These are phyloP conservation scores for Gnathonemus echidnorhynchus DNA, from an alignment of 2,113 vertebrate genomes.

Conservation along the genomic window DNA sequence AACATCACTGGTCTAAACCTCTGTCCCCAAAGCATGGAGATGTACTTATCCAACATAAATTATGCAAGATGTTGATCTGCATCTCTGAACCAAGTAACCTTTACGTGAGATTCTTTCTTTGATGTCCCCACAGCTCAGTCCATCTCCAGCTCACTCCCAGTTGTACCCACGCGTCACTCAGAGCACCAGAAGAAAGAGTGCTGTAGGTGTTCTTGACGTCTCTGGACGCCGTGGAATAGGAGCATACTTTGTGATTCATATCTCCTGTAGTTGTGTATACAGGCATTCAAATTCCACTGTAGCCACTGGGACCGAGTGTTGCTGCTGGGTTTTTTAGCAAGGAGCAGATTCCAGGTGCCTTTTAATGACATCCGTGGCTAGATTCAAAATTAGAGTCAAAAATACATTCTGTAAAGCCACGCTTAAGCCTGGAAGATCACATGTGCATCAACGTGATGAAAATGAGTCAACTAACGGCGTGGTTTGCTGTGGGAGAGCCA, in stretches of 20 bases:
- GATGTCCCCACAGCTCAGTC: not conserved
- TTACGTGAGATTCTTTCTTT: not conserved
- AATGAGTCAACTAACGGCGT: not conserved
- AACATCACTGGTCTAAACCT: not conserved
- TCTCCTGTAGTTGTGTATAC: not conserved
- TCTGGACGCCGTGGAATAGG: not conserved
- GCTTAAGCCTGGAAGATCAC: not conserved
- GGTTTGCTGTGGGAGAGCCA: not conserved
- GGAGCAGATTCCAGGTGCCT: not conserved
- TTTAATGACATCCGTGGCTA: not conserved
- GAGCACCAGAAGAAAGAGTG: not conserved
- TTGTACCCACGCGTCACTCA: not conserved
- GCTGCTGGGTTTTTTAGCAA: not conserved
- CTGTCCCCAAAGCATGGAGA: not conserved
- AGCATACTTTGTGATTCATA: not conserved
- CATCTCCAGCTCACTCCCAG: not conserved
- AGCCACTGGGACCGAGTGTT: no score
- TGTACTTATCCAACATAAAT: not conserved
- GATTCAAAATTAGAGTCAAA: not conserved
- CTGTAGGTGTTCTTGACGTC: not conserved
- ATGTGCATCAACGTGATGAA: not conserved
- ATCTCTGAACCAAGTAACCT: not conserved
- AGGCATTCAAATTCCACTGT: not conserved
- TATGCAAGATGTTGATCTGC: not conserved
- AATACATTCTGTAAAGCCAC: not conserved